Conservation (phyloP, 2,797 vertebrate genomes). For the Kryptolebias ocellatus region DNA sequence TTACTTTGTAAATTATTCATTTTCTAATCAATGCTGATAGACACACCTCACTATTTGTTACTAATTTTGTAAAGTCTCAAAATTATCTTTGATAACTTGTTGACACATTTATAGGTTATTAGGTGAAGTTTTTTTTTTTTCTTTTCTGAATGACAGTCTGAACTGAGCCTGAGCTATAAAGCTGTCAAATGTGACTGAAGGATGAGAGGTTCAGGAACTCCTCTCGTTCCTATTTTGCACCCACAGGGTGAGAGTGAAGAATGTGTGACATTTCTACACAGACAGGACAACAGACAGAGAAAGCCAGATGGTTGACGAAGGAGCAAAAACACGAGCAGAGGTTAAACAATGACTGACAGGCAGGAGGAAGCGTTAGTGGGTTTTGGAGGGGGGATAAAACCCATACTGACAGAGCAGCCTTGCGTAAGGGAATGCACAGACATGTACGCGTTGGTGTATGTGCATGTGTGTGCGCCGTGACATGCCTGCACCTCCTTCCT, state of each 20-base stretch:
- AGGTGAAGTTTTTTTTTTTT: not conserved
- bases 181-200: conserved; percentile 51
- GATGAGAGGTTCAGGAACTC: conserved; percentile 56
- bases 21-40: too few species aligned
- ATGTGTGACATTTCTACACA: conserved; percentile 65
- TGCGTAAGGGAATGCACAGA: conserved; percentile 54
- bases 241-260: conserved; percentile 49
- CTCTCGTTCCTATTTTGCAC: conserved; percentile 50
- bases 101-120: conserved; percentile 58
- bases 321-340: conserved; percentile 46
- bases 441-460: conserved; percentile 33
- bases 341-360: conserved; percentile 49
- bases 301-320: conserved; percentile 44
- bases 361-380: conserved; percentile 22
- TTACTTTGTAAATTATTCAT: conserved; percentile 16
- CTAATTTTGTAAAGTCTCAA: conserved; percentile 12
- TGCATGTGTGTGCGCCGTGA: conserved; percentile 59
- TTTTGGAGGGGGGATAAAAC: conserved; percentile 51
- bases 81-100: conserved; percentile 47
- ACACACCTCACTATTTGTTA: too few species aligned
- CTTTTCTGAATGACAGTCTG: conserved; percentile 12
- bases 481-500: conserved; percentile 51
- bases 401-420: conserved; percentile 58
- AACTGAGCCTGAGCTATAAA: conserved; percentile 49
- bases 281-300: conserved; percentile 49